These are phyloP conservation scores for Hypocryptadius cinnamomeus DNA, from an alignment of 2,113 vertebrate genomes.

Conservation along the genomic window DNA sequence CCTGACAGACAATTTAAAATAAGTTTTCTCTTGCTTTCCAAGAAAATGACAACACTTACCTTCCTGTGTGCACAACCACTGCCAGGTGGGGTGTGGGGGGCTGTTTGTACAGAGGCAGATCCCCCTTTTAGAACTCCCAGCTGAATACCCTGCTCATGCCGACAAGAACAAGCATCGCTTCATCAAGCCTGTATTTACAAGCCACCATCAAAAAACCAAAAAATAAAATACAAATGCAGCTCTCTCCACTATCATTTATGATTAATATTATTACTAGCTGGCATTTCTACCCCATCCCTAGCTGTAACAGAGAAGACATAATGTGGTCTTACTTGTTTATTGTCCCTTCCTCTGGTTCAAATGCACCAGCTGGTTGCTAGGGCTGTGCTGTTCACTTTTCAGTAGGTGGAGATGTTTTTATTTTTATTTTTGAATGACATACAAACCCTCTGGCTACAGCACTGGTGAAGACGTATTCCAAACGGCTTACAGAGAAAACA, in stretches of 20 bases:
- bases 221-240: background rate
- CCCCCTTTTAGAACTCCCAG: background rate
- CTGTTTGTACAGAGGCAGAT: background rate
- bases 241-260: background rate
- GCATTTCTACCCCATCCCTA: background rate
- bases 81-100: background rate
- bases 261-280: background rate
- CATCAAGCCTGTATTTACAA: background rate
- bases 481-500: constrained; percentile 9
- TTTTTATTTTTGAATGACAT: constrained; percentile 57
- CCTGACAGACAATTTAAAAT: background rate
- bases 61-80: background rate
- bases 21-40: background rate
- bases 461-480: background rate
- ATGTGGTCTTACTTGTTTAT: background rate
- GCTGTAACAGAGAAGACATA: background rate
- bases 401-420: constrained; percentile 52
- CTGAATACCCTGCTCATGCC: background rate
- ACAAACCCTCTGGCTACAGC: constrained; percentile 27
- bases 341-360: background rate
- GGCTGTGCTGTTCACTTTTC: constrained; percentile 53
- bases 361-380: constrained; percentile 34
- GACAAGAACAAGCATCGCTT: background rate
- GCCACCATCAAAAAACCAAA: background rate
- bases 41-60: constrained; percentile 18